A percentile compares a stretch with the other conserved stretches of the same genome.
Conservation (phyloP, 2,888 invertebrate genomes). For the Caenorhabditis sinica region DNA sequence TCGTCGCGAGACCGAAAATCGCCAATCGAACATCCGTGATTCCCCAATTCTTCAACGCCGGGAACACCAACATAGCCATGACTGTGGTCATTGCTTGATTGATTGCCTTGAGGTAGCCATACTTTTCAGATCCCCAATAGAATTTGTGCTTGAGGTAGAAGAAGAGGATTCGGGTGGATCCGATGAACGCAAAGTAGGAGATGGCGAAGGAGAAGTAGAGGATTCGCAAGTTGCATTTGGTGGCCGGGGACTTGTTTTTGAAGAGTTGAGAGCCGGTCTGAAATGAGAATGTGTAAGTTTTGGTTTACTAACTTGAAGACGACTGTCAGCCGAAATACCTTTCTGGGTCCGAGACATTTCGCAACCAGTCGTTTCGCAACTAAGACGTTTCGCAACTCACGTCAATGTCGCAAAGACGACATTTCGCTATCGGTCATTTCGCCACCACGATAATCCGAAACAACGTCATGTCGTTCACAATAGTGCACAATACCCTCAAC, state of each 20-base stretch:
- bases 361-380: no score
- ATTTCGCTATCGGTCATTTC: no score
- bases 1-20: conserved; percentile 66
- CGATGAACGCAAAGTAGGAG: conserved; percentile 75
- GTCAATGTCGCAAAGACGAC: no score
- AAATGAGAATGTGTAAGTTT: not conserved
- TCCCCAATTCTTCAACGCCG: conserved; percentile 63
- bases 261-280: conserved; percentile 35
- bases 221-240: conserved; percentile 48
- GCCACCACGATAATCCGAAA: no score
- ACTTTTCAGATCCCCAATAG: conserved; percentile 70
- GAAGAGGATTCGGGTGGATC: conserved; percentile 71
- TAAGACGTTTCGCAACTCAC: no score
- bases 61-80: conserved; percentile 67
- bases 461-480: no score
- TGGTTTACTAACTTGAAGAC: no score
- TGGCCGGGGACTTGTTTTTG: conserved; percentile 25
- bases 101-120: conserved; percentile 68
- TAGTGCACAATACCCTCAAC: no score
- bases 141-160: conserved; percentile 74
- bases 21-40: conserved; percentile 67
- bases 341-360: no score
- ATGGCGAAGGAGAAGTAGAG: conserved; percentile 67
- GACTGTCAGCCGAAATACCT: no score
- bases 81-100: conserved; percentile 67